Conservation (phyloP, 2,113 vertebrate genomes). For the Columba livia region DNA sequence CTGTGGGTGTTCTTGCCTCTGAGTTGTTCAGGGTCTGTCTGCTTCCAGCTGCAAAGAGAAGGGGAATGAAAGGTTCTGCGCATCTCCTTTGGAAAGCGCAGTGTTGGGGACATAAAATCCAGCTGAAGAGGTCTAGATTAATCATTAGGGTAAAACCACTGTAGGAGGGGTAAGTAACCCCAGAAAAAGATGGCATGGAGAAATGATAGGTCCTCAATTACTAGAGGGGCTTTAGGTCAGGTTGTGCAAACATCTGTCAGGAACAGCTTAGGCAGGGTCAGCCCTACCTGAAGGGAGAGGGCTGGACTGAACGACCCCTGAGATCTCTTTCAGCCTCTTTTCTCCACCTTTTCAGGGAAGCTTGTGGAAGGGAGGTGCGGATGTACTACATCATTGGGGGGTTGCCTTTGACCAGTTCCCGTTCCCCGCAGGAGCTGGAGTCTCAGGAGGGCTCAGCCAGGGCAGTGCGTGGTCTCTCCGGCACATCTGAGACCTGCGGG, state of each 20-base stretch:
- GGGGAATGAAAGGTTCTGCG: background rate
- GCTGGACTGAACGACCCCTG: background rate
- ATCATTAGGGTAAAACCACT: background rate
- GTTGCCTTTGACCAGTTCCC: background rate
- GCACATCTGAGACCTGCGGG: rapidly evolving
- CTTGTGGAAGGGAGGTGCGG: background rate
- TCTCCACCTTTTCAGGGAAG: too few species aligned
- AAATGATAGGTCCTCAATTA: background rate
- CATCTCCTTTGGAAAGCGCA: background rate
- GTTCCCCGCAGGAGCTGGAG: rapidly evolving
- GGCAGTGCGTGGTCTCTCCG: rapidly evolving
- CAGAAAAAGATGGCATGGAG: background rate
- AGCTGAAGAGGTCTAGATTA: background rate
- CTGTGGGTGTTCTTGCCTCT: conserved; percentile 16
- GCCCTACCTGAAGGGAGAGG: background rate
- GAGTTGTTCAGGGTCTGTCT: conserved; percentile 34
- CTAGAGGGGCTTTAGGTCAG: background rate
- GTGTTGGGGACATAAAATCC: background rate
- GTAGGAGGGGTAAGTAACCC: background rate
- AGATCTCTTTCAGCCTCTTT: background rate
- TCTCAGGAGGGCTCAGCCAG: background rate
- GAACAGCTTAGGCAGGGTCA: background rate
- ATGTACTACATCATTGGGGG: too few species aligned
- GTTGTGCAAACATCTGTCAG: background rate
- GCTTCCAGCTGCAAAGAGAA: conserved; percentile 3